These are phyloP conservation scores for Rhagoletis zephyria DNA, from an alignment of 1,140 invertebrate genomes.

Conservation along the genomic window DNA sequence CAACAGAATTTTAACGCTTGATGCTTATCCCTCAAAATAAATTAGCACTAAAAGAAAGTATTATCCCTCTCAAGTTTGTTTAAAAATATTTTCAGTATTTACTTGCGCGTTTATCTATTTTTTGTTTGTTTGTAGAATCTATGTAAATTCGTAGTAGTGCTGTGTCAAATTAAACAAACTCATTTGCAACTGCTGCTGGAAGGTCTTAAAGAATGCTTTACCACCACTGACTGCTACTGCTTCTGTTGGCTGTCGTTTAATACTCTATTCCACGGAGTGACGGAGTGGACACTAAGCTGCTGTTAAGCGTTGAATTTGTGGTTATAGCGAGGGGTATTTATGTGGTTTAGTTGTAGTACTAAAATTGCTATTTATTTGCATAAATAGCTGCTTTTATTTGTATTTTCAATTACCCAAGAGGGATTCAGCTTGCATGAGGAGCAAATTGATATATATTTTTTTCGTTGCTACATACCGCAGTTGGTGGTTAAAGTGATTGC, in stretches of 20 bases:
- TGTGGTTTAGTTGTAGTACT: conserved; percentile 30
- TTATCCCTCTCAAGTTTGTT: background rate
- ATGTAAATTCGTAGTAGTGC: too few species aligned
- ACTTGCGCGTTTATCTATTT: background rate
- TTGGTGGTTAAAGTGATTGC: too few species aligned
- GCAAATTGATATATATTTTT: too few species aligned
- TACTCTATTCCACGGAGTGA: background rate
- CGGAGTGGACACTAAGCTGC: background rate
- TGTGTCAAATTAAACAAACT: background rate
- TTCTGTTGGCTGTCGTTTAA: too few species aligned
- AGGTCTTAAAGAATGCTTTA: background rate
- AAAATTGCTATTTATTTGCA: background rate
- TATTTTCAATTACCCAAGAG: too few species aligned
- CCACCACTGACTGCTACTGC: background rate
- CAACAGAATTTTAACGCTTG: background rate
- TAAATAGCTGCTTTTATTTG: background rate
- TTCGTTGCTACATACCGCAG: too few species aligned
- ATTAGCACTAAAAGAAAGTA: background rate
- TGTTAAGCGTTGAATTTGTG: conserved; percentile 11
- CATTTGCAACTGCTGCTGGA: background rate
- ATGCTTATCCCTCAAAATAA: background rate
- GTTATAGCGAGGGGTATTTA: background rate
- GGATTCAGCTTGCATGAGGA: too few species aligned
- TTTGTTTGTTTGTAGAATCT: too few species aligned
- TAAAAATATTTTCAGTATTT: background rate